These are phyloP conservation scores for Parazoanthus swiftii DNA, from an alignment of 92 coral and sea anemone genomes.

Conservation along the genomic window DNA sequence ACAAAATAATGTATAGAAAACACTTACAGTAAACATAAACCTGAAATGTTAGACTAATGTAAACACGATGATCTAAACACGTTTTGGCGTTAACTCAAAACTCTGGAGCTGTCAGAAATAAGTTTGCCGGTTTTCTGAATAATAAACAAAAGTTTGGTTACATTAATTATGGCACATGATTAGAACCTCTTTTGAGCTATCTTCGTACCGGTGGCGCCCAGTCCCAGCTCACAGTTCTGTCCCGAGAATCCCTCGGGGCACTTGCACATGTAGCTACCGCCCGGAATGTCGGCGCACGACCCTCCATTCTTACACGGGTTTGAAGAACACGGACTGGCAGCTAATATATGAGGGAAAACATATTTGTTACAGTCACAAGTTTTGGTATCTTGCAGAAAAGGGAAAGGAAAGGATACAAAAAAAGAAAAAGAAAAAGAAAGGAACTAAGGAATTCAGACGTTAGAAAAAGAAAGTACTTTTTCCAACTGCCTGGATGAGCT, in stretches of 20 bases:
- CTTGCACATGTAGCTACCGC: conserved; percentile 47
- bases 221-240: conserved; percentile 57
- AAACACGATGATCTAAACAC: too few species aligned
- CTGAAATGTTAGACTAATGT: too few species aligned
- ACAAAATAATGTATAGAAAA: too few species aligned
- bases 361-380: background rate
- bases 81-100: too few species aligned
- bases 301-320: conserved; percentile 93
- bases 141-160: too few species aligned
- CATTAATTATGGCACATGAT: too few species aligned
- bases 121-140: too few species aligned
- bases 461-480: too few species aligned
- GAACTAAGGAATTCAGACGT: background rate
- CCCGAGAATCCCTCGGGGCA: conserved; percentile 72
- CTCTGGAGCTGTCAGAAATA: too few species aligned
- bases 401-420: background rate
- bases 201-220: conserved; percentile 10
- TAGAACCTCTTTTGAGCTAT: background rate
- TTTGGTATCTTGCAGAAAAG: background rate
- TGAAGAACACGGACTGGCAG: conserved; percentile 50
- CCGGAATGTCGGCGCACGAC: conserved; percentile 48
- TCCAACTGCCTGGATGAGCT: too few species aligned
- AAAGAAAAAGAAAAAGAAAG: background rate
- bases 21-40: too few species aligned
- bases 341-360: conserved; percentile 29